phyloP scores from a whole-genome alignment of 2,113 vertebrate species.

The Pontoporia blainvillei region DNA sequence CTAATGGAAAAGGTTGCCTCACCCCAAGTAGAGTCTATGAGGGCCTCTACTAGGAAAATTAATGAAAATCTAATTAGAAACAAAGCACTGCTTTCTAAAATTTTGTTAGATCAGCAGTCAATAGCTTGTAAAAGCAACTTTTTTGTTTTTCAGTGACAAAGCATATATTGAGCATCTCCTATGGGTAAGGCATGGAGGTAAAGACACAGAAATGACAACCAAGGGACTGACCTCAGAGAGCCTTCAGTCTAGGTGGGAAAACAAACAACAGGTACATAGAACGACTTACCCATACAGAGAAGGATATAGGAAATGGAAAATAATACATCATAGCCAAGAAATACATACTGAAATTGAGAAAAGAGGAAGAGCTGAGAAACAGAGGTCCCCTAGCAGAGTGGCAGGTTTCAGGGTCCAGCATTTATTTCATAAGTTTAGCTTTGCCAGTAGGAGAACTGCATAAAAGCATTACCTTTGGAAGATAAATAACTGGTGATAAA shows the following conservation, averaged over 20 bases:
- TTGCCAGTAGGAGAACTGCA: background rate
- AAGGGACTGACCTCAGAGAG: background rate
- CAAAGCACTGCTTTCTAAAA: background rate
- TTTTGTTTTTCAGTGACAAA: background rate
- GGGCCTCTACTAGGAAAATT: background rate
- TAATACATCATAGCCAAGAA: background rate
- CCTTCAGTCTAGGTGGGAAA: background rate
- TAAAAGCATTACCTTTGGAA: background rate
- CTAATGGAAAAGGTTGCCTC: background rate
- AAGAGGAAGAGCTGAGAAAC: background rate
- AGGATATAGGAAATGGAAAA: background rate
- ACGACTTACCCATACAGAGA: background rate
- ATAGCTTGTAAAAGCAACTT: background rate
- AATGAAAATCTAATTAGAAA: background rate
- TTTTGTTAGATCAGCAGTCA: background rate
- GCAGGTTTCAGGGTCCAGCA: background rate
- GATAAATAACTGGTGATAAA: background rate
- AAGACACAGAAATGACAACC: background rate
- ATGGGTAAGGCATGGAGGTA: fast-evolving
- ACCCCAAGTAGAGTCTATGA: background rate
- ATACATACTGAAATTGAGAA: background rate
- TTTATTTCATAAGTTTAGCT: background rate
- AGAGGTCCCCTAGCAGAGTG: background rate
- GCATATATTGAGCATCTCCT: background rate
- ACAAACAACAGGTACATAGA: fast-evolving